Evolutionary conservation across 2,888 invertebrate genomes (phyloP).

Genomic region (Metellina segmentata): DNA sequence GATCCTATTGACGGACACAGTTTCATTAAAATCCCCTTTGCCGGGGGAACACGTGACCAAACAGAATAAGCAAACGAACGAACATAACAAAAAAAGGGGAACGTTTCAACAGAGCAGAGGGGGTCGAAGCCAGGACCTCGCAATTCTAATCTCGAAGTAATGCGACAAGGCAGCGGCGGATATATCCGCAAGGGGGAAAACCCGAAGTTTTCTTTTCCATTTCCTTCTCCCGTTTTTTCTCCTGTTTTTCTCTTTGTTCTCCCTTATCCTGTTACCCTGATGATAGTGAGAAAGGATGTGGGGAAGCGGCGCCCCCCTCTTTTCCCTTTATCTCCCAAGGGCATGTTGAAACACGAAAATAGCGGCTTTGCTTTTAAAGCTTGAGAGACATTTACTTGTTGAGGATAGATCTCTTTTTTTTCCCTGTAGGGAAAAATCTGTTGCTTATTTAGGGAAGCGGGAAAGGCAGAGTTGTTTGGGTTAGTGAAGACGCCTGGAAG

Average conservation of each 20-base stretch:
- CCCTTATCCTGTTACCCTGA: background rate
- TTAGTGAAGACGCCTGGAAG: too few relatives aligned
- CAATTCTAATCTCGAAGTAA: conserved; percentile 33
- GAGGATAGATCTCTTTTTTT: background rate
- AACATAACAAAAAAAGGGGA: background rate
- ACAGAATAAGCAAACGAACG: background rate
- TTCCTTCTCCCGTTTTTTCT: background rate
- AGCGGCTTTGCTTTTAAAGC: conserved; percentile 22
- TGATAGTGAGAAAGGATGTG: background rate
- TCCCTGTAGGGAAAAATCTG: too few relatives aligned
- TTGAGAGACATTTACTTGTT: conserved; percentile 32
- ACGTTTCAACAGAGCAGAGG: background rate
- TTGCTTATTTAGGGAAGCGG: too few relatives aligned
- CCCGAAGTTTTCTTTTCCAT: background rate
- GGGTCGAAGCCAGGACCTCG: background rate
- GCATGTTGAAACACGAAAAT: conserved; percentile 28
- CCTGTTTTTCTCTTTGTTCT: conserved; percentile 14
- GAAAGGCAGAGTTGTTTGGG: too few relatives aligned
- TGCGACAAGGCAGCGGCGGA: background rate
- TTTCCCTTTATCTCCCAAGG: background rate
- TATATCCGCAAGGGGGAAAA: conserved; percentile 1
- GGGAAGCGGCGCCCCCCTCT: background rate
- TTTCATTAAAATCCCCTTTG: background rate
- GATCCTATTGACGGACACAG: background rate
- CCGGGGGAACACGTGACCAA: background rate